phyloP scores from a whole-genome alignment of 2,113 vertebrate species.

The Morone chrysops region DNA sequence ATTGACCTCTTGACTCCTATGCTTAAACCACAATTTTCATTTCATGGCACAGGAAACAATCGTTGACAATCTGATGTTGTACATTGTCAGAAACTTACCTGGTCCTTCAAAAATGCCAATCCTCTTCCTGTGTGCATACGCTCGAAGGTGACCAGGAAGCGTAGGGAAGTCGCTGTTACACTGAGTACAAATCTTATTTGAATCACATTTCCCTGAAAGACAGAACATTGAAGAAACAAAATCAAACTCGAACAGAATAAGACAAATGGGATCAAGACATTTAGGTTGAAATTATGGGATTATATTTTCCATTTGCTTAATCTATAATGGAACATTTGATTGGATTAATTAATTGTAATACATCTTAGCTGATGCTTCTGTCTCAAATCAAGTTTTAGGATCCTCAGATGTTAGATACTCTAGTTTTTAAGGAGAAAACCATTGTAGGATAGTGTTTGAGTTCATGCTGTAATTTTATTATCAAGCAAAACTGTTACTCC shows the following conservation, averaged over 20 bases:
- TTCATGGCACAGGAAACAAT: not conserved
- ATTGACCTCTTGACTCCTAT: not conserved
- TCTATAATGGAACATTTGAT: not conserved
- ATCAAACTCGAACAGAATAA: not conserved
- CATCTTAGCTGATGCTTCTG: not conserved
- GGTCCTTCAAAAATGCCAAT: slow-evolving; percentile 89
- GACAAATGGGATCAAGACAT: not conserved
- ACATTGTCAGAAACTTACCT: slow-evolving; percentile 80
- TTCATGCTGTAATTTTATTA: slow-evolving; percentile 73
- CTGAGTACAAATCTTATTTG: slow-evolving; percentile 85
- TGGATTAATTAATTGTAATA: not conserved
- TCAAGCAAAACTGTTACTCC: slow-evolving; percentile 80
- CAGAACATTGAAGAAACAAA: slow-evolving; percentile 49
- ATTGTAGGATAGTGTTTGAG: slow-evolving; percentile 23
- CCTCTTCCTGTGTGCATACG: slow-evolving; percentile 91
- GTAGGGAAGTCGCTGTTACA: slow-evolving; percentile 90
- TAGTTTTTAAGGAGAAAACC: not conserved
- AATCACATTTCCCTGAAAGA: slow-evolving; percentile 88
- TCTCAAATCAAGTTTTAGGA: slow-evolving; percentile 1
- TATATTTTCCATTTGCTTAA: not conserved
- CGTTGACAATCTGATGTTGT: not conserved
- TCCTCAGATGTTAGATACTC: not conserved
- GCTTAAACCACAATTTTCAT: not conserved
- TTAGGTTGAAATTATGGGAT: not conserved
- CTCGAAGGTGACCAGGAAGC: slow-evolving; percentile 91